These are phyloP conservation scores for Potamilus streckersoni DNA, from an alignment of 1,140 invertebrate species.

Conservation along the genomic window DNA sequence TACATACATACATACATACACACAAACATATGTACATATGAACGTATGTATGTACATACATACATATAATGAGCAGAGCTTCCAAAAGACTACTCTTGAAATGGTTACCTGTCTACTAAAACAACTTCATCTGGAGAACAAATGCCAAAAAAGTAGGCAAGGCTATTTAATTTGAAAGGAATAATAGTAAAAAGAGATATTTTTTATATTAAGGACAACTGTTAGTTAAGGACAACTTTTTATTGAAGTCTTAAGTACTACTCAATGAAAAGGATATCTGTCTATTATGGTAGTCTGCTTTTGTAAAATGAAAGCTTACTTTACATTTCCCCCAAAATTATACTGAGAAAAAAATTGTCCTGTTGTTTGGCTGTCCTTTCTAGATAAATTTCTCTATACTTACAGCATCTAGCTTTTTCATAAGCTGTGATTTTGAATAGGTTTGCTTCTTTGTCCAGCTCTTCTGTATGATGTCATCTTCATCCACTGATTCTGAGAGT, in stretches of 20 bases:
- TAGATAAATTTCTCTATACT: slow-evolving; percentile 19
- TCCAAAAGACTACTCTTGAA: no score
- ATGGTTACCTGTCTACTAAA: no score
- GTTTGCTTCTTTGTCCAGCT: slow-evolving; percentile 47
- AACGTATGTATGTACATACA: no score
- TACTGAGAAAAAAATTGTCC: neutral
- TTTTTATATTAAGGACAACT: slow-evolving; percentile 3
- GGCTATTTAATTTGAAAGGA: no score
- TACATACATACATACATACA: no score
- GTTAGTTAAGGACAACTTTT: neutral
- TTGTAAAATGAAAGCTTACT: no score
- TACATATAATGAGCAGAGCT: no score
- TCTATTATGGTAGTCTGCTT: neutral
- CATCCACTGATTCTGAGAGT: slow-evolving; percentile 11
- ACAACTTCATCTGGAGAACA: no score
- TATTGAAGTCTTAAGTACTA: no score
- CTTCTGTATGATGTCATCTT: slow-evolving; percentile 44
- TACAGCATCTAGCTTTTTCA: slow-evolving; percentile 61
- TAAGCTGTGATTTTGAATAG: slow-evolving; percentile 41
- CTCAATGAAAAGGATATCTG: neutral
- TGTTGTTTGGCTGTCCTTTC: neutral
- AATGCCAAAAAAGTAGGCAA: no score
- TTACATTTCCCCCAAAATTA: neutral
- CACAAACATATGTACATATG: no score
- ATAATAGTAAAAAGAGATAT: no score